Percentiles rank a stretch among this genome's conserved stretches.
Evolutionary conservation across 2,888 invertebrate genomes (phyloP).

Genomic region (Pseudococcus viburni): DNA sequence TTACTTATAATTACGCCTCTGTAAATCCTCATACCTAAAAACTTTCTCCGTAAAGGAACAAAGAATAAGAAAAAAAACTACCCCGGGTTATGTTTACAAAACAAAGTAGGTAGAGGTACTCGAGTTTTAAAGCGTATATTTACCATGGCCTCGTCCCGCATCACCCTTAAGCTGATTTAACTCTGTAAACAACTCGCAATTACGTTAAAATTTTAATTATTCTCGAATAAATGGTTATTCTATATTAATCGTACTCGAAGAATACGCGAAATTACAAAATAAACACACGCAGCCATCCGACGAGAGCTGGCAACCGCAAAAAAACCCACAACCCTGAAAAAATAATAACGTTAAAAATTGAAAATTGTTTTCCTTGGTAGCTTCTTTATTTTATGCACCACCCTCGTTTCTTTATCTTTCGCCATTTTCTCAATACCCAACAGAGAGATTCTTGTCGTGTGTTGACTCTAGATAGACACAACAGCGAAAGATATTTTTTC

Average conservation of each 20-base stretch:
- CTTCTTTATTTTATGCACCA: neutral
- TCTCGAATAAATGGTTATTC: conserved; percentile 36
- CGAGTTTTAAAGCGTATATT: conserved; percentile 38
- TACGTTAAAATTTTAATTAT: conserved; percentile 39
- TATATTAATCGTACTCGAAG: conserved; percentile 20
- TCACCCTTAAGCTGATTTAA: conserved; percentile 15
- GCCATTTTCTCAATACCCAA: no score
- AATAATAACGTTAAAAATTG: conserved; percentile 1
- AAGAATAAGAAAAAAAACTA: neutral
- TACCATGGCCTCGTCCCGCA: neutral
- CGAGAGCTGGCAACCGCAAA: neutral
- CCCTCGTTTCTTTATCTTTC: neutral
- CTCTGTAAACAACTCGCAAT: conserved; percentile 39
- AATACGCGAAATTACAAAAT: conserved; percentile 32
- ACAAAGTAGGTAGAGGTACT: conserved; percentile 36
- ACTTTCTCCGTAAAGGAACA: neutral
- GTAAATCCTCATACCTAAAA: neutral
- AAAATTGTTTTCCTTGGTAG: neutral
- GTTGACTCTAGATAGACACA: no score
- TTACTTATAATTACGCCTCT: neutral
- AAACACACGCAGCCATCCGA: neutral
- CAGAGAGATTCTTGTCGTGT: neutral
- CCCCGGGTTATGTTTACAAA: conserved; percentile 19
- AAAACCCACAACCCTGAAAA: neutral
- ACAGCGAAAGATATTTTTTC: neutral